phyloP scores from a whole-genome alignment of 2,888 invertebrate genomes.

The Lepetodrilus schrolli region DNA sequence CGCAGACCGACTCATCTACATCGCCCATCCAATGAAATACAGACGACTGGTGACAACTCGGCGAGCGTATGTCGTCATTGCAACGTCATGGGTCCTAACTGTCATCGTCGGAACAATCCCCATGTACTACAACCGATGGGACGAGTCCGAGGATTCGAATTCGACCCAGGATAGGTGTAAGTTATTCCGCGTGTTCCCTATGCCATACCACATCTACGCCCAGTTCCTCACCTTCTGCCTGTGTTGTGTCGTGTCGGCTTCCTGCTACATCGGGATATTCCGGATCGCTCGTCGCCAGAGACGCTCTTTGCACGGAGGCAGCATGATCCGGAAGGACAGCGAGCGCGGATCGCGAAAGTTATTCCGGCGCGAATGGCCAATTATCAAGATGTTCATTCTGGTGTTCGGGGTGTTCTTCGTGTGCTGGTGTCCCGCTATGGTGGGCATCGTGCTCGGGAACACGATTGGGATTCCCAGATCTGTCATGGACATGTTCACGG shows the following conservation, averaged over 20 bases:
- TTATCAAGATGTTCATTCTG: slow-evolving; percentile 33
- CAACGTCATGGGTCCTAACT: slow-evolving; percentile 28
- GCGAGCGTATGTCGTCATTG: slow-evolving; percentile 25
- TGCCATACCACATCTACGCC: slow-evolving; percentile 31
- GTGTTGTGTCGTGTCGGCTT: slow-evolving; percentile 12
- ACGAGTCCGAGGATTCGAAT: neutral
- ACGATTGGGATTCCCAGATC: slow-evolving; percentile 28
- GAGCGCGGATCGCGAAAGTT: neutral
- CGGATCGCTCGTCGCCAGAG: slow-evolving; percentile 9
- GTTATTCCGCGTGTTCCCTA: slow-evolving; percentile 27
- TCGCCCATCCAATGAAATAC: slow-evolving; percentile 35
- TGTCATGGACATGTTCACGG: slow-evolving; percentile 7
- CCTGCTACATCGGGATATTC: slow-evolving; percentile 20
- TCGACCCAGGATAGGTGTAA: no score
- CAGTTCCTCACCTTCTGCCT: slow-evolving; percentile 31
- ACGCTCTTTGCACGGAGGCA: neutral
- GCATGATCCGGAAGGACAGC: neutral
- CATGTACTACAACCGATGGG: slow-evolving; percentile 29
- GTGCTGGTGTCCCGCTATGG: slow-evolving; percentile 37
- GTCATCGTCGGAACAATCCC: slow-evolving; percentile 33
- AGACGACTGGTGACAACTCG: slow-evolving; percentile 25
- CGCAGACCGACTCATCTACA: slow-evolving; percentile 32
- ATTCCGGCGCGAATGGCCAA: slow-evolving; percentile 5
- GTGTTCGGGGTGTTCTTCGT: slow-evolving; percentile 40
- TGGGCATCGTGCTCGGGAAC: slow-evolving; percentile 32